Evolutionary conservation across 2,888 invertebrate species (phyloP).

Genomic region (Dicranocentrus wangi): DNA sequence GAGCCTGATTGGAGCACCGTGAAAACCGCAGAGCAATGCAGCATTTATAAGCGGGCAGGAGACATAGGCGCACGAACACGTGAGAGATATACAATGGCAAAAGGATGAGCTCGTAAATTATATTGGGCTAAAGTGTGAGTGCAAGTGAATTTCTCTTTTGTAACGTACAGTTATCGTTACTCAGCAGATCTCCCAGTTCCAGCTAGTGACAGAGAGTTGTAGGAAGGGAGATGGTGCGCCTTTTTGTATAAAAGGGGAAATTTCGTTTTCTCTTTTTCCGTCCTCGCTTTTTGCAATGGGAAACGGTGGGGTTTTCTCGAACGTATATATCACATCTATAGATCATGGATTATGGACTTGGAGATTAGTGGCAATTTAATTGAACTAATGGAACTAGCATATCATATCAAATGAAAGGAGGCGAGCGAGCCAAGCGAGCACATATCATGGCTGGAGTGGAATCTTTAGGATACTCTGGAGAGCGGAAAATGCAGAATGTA

Average conservation of each 20-base stretch:
- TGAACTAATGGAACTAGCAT: slow-evolving; percentile 30
- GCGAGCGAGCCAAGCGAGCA: background rate
- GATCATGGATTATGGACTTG: slow-evolving; percentile 25
- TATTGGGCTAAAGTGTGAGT: slow-evolving; percentile 13
- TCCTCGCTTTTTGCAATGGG: background rate
- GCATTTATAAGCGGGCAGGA: background rate
- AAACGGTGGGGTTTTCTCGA: background rate
- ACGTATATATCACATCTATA: too few relatives aligned
- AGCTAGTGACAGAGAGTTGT: slow-evolving; percentile 9
- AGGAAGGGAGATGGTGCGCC: background rate
- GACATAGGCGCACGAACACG: background rate
- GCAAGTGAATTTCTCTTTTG: slow-evolving; percentile 28
- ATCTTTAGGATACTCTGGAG: too few relatives aligned
- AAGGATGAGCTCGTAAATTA: slow-evolving; percentile 48
- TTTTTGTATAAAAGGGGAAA: background rate
- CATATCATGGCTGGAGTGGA: too few relatives aligned
- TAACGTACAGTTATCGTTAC: slow-evolving; percentile 30
- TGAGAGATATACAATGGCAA: slow-evolving; percentile 2
- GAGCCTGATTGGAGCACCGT: slow-evolving; percentile 22
- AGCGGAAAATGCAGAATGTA: too few relatives aligned
- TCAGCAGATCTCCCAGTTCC: slow-evolving; percentile 25
- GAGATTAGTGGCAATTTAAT: slow-evolving; percentile 34
- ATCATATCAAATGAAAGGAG: background rate
- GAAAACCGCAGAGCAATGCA: slow-evolving; percentile 23
- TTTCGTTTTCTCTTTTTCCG: background rate